phyloP scores from a whole-genome alignment of 2,113 vertebrate species.

The Platichthys stellatus region DNA sequence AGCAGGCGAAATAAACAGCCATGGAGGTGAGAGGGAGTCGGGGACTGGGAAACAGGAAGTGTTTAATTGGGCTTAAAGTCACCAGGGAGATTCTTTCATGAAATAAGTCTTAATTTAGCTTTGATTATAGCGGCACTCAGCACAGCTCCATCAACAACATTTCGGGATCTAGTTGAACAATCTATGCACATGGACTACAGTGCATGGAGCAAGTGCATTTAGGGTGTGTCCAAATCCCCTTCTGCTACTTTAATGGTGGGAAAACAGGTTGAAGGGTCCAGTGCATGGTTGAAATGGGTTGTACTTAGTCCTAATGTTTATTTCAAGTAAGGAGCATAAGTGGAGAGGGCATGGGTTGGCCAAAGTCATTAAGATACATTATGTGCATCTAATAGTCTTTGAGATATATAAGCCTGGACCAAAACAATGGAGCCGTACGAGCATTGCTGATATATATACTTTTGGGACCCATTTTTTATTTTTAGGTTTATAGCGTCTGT shows the following conservation, averaged over 20 bases:
- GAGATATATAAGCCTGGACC: background rate
- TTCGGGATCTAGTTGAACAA: background rate
- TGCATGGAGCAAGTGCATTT: background rate
- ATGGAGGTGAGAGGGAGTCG: constrained; percentile 73
- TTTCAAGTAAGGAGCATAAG: background rate
- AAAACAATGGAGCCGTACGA: background rate
- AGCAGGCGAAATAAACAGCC: constrained; percentile 78
- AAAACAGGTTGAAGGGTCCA: background rate
- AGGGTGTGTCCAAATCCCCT: background rate
- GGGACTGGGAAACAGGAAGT: constrained; percentile 81
- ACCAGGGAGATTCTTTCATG: constrained; percentile 10
- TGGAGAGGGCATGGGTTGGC: background rate
- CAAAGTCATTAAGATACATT: background rate
- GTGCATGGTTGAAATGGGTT: background rate
- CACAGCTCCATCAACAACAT: background rate
- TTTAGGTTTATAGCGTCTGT: too few species aligned
- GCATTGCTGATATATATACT: background rate
- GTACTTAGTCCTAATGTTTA: background rate
- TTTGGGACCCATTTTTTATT: background rate
- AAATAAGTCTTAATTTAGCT: constrained; percentile 8
- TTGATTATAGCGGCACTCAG: background rate
- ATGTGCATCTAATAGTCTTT: background rate
- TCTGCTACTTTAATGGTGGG: background rate
- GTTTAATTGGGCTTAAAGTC: constrained; percentile 59
- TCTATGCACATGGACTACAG: background rate